phyloP scores from a whole-genome alignment of 2,888 invertebrate species.

The Cephonodes hylas region DNA sequence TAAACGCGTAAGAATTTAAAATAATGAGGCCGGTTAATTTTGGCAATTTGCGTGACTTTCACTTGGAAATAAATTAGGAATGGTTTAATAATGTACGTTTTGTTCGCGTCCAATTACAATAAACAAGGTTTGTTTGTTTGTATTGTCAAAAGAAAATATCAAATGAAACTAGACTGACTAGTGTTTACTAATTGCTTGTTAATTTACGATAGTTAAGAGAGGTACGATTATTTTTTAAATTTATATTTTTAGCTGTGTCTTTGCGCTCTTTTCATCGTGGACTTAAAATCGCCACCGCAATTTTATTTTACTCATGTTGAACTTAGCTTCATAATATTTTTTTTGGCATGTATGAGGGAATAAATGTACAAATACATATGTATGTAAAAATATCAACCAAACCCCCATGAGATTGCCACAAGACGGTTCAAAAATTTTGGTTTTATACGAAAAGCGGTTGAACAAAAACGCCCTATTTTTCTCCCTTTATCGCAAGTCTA shows the following conservation, averaged over 20 bases:
- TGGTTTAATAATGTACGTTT: neutral
- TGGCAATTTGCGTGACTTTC: neutral
- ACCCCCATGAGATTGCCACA: neutral
- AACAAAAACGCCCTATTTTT: neutral
- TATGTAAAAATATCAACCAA: too few species aligned
- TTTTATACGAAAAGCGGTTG: neutral
- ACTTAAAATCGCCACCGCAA: too few species aligned
- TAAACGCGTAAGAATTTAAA: neutral
- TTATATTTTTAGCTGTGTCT: neutral
- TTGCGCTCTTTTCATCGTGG: too few species aligned
- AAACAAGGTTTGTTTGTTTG: neutral
- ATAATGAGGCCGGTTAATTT: neutral
- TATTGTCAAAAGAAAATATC: neutral
- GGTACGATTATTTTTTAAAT: too few species aligned
- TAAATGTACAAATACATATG: too few species aligned
- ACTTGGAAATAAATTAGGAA: neutral
- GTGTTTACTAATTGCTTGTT: neutral
- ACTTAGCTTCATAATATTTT: too few species aligned
- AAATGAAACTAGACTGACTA: neutral
- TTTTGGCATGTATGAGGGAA: too few species aligned
- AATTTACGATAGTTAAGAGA: too few species aligned
- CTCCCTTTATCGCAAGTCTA: neutral
- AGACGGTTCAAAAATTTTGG: neutral
- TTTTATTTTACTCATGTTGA: too few species aligned
- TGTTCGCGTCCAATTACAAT: too few species aligned